These are phyloP conservation scores for Heliconius eleuchia DNA, from an alignment of 1,140 invertebrate species.

Conservation along the genomic window DNA sequence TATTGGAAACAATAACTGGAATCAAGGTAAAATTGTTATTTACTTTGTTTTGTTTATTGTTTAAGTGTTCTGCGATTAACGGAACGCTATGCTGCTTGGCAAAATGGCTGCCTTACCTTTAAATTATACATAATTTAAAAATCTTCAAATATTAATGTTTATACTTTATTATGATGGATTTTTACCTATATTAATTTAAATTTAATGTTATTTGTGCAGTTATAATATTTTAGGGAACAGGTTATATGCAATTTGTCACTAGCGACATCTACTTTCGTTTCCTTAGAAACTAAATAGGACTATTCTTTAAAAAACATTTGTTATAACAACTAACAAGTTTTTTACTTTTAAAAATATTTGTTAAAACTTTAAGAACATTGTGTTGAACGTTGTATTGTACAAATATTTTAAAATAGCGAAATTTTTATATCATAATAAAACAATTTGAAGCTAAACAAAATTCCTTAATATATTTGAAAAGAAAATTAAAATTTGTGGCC, in stretches of 20 bases:
- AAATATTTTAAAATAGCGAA: neutral
- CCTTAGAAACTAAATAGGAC: neutral
- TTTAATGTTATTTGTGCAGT: neutral
- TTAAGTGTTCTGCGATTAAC: constrained; percentile 63
- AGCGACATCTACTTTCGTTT: neutral
- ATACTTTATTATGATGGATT: neutral
- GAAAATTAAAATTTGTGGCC: constrained; percentile 42
- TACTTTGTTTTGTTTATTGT: constrained; percentile 32
- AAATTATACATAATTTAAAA: too few species aligned
- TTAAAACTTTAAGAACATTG: neutral
- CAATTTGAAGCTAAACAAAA: neutral
- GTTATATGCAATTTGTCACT: neutral
- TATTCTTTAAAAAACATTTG: neutral
- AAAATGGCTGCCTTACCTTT: constrained; percentile 60
- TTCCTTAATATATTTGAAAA: neutral
- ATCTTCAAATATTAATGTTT: neutral
- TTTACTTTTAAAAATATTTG: neutral
- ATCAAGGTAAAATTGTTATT: constrained; percentile 57
- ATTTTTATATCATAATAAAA: neutral
- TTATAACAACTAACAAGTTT: neutral
- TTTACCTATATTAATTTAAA: neutral
- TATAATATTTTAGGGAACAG: neutral
- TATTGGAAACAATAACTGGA: constrained; percentile 67
- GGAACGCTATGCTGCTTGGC: constrained; percentile 65
- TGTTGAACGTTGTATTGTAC: too few species aligned